phyloP scores from a whole-genome alignment of 2,797 vertebrate species.

The Ambastaia sidthimunki region DNA sequence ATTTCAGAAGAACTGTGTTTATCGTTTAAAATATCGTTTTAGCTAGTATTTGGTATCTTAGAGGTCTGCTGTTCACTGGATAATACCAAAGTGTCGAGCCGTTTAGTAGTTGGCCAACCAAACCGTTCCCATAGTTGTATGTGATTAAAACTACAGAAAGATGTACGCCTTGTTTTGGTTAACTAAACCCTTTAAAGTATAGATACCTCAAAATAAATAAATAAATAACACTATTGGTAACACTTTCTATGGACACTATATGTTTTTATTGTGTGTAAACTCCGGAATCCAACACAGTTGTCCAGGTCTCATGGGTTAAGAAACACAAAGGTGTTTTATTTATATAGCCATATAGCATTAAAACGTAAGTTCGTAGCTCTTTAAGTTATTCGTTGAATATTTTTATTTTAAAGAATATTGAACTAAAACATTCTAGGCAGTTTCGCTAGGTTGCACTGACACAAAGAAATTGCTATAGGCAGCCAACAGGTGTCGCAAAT shows the following conservation, averaged over 20 bases:
- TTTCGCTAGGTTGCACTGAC: neutral
- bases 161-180: neutral
- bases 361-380: too few species aligned
- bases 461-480: conserved; percentile 1
- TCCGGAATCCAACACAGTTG: conserved; percentile 17
- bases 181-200: neutral
- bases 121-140: neutral
- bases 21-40: neutral
- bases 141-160: neutral
- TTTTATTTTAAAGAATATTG: neutral
- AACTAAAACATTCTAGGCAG: neutral
- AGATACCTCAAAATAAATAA: too few species aligned
- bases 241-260: neutral
- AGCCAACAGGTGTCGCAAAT: conserved; percentile 60
- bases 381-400: neutral
- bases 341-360: neutral
- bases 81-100: neutral
- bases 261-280: neutral
- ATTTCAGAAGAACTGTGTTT: conserved; percentile 22
- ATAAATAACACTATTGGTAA: neutral
- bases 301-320: neutral
- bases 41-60: neutral
- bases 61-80: neutral
- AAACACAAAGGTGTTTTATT: too few species aligned
- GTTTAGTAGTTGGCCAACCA: conserved; percentile 31